Base-by-base conservation (phyloP, 2,888 invertebrate genomes). In the Coelopa pilipes region DNA sequence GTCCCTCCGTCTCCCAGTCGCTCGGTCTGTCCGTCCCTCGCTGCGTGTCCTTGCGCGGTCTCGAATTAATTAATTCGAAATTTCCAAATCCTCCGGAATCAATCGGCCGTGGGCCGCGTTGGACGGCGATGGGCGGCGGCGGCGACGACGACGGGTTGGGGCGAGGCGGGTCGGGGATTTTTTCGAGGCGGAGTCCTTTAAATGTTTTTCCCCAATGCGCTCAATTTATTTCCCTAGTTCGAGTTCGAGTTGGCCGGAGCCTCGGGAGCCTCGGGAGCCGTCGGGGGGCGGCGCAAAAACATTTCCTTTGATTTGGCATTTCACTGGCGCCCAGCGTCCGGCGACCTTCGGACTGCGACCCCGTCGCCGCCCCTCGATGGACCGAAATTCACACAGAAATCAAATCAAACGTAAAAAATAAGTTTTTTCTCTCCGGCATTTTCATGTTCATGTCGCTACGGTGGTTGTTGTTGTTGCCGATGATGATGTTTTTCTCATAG, bases 21-120 rank as follows among this genome's bases (percentile, higher is more conserved):
- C n/a, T n/a, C n/a, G n/a, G n/a, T n/a, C n/a, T n/a, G n/a, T n/a
- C n/a, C n/a, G n/a, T n/a, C n/a, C 34, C 34, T 34, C 34, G 4
- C 7, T 7, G n/a, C 21, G 62, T 50, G 49, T 34, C 62, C 34
- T 53, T 19, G 65, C 46, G 60, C 69, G 63, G 71, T 60, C 70
- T 71, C 74, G 74, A 68, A 71, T 74, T 74, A 71, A 74, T 72
- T 74, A 72, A 74, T 68, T 68, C 55, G 72, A 69, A 74, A 72
- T 74, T 74, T 21, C 67, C 67, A 53, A 74, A 72, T 74, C 71
- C 63, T 47, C 63, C 60, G 34, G 24, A 63, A 21, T 63, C 53
- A 63, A 49, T 46, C 45, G 53, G n/a, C 5, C 63, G 45, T 10
- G 10, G 46, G 19, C 11, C 9, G 11, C 10, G 21, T 1, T 49